phyloP scores from a whole-genome alignment of 2,888 invertebrate species.

The Drosophila prostipennis region DNA sequence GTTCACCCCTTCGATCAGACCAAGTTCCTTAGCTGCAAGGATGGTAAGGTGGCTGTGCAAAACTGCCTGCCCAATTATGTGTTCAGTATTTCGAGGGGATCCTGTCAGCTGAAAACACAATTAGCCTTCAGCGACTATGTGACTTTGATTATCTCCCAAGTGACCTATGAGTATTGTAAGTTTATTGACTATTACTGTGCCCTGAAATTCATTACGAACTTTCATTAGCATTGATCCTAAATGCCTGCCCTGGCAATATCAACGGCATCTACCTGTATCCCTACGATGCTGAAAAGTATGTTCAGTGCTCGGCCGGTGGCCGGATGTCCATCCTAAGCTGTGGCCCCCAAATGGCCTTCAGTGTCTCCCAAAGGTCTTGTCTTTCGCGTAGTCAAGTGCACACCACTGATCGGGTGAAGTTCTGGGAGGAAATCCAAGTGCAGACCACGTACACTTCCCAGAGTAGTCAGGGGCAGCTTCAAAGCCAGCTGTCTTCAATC shows the following conservation, averaged over 20 bases:
- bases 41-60: conserved; percentile 87
- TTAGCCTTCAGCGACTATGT: conserved; percentile 82
- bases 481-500: conserved; percentile 41
- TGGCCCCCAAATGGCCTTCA: conserved; percentile 87
- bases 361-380: conserved; percentile 57
- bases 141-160: conserved; percentile 65
- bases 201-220: neutral
- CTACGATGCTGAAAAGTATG: conserved; percentile 87
- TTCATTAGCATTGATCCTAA: conserved; percentile 17
- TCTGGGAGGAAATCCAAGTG: conserved; percentile 43
- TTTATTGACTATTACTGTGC: conserved; percentile 16
- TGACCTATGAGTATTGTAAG: conserved; percentile 78
- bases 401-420: conserved; percentile 58
- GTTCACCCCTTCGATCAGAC: conserved; percentile 87
- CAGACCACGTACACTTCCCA: conserved; percentile 43
- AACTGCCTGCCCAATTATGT: conserved; percentile 87
- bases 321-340: conserved; percentile 86
- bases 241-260: conserved; percentile 84
- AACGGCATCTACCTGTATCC: conserved; percentile 87
- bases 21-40: conserved; percentile 88
- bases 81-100: conserved; percentile 86
- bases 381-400: conserved; percentile 49
- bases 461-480: conserved; percentile 27
- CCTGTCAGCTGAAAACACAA: conserved; percentile 86
- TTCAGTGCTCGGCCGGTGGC: conserved; percentile 87